Base-by-base conservation (phyloP, 2,113 vertebrate genomes). In the Oryzias celebensis region DNA sequence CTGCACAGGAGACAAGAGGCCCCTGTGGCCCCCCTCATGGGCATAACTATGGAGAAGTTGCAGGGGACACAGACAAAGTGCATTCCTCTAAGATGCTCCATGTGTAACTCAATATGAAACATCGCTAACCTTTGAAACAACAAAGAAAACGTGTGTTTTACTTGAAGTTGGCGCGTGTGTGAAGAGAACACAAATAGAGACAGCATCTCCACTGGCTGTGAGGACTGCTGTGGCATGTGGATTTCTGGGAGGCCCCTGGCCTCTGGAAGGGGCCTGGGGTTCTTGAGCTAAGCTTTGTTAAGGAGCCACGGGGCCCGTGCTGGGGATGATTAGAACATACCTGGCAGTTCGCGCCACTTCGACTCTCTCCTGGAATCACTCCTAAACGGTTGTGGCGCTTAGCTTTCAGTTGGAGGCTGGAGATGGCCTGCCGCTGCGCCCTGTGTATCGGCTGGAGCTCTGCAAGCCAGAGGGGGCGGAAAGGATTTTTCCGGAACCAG, bases 401-500 rank as follows among this genome's bases (percentile, higher is more conserved):
- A 83, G 82, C 85, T 76, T 85, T 87, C 90, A 85, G 83, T 85
- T 79, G 67, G 52, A 73, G 83, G 70, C 68, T 74, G 78, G 74
- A 80, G 86, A 87, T 84, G 84, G 83, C 70, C 82, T 81, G 84
- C 85, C 71, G 90, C 87, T 91, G 87, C 77, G 88, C 77, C 80
- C 78, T 60, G 68, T 72, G 76, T 80, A 86, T 89, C 68, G 88
- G 81, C 65, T 44, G 66, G 74, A 67, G 75, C 81, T 88, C 82
- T 81, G 64, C 71, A 72, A 84, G 71, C 89, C 55, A 70, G 81
- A 44, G 89, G 89, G 85, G 85, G 76, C 76, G 87, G 91, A 91
- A 92, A 87, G 80, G 87, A 90, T 77, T 89, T 91, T 92, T 92
- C 92, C 87, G 89, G 91, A 91, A 84, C 85, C 87, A 90, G 74